Conservation (phyloP, 1,140 invertebrate genomes). For the Lepidurus couesii region DNA sequence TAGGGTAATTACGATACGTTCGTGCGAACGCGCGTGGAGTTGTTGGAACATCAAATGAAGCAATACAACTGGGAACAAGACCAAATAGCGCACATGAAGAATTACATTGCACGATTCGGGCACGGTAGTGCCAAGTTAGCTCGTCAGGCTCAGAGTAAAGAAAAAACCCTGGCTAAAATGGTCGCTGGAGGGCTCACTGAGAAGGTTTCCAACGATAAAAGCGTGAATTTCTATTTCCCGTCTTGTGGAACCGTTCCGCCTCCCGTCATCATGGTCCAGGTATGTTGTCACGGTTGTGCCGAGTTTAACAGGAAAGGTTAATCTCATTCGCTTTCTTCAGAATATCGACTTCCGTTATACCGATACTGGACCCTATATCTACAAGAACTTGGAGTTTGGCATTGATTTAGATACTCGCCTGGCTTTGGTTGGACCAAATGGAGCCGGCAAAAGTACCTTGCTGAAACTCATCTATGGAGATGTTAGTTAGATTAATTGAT, state of each 20-base stretch:
- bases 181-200: constrained; percentile 94
- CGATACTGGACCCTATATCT: constrained; percentile 83
- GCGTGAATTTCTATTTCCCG: constrained; percentile 90
- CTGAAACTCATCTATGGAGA: constrained; percentile 93
- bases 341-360: constrained; percentile 94
- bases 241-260: constrained; percentile 94
- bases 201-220: constrained; percentile 84
- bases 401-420: constrained; percentile 96
- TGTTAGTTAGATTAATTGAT: constrained; percentile 50
- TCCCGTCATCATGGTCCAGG: constrained; percentile 96
- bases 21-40: constrained; percentile 81
- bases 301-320: not conserved
- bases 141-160: constrained; percentile 96
- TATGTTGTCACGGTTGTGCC: constrained; percentile 35
- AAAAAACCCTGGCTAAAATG: constrained; percentile 99
- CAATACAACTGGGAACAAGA: constrained; percentile 99
- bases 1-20: constrained; percentile 93
- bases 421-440: constrained; percentile 90
- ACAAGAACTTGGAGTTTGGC: constrained; percentile 96
- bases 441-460: constrained; percentile 96
- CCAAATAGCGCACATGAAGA: constrained; percentile 97
- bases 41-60: constrained; percentile 97
- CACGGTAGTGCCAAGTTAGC: constrained; percentile 98
- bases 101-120: constrained; percentile 98
- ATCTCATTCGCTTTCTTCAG: constrained; percentile 46